phyloP scores from a whole-genome alignment of 2,888 invertebrate genomes.

The Hydropsyche betteni region DNA sequence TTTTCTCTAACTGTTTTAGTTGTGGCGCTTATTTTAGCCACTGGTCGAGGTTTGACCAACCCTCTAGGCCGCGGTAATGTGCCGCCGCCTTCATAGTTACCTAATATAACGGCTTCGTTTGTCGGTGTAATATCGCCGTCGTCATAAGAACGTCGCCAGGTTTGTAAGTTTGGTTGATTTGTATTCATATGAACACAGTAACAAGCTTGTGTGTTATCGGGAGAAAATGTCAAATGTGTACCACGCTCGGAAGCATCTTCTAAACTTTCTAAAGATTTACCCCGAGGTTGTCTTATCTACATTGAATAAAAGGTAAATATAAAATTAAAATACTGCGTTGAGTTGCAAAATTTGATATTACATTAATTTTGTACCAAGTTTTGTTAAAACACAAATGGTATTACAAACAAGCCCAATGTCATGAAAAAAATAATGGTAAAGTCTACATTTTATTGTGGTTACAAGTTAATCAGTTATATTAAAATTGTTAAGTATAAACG shows the following conservation, averaged over 20 bases:
- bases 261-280: constrained; percentile 85
- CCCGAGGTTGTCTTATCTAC: constrained; percentile 83
- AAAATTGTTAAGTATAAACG: no score
- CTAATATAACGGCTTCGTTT: constrained; percentile 71
- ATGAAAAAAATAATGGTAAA: no score
- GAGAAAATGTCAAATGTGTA: constrained; percentile 69
- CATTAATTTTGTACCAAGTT: constrained; percentile 50
- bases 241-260: constrained; percentile 79
- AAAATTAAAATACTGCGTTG: constrained; percentile 34
- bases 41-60: constrained; percentile 80
- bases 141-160: constrained; percentile 83
- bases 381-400: not conserved
- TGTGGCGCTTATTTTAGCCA: constrained; percentile 77
- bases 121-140: constrained; percentile 92
- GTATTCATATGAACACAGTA: constrained; percentile 62
- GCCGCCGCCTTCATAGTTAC: constrained; percentile 76
- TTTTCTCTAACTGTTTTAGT: constrained; percentile 54
- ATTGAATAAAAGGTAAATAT: constrained; percentile 53
- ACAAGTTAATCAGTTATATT: no score
- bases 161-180: constrained; percentile 60
- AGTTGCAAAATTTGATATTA: constrained; percentile 12
- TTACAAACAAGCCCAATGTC: not conserved
- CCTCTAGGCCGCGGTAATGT: constrained; percentile 88
- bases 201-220: constrained; percentile 70
- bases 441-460: no score